Base-by-base conservation (phyloP, 1,140 invertebrate genomes). In the Achatina immaculata region DNA sequence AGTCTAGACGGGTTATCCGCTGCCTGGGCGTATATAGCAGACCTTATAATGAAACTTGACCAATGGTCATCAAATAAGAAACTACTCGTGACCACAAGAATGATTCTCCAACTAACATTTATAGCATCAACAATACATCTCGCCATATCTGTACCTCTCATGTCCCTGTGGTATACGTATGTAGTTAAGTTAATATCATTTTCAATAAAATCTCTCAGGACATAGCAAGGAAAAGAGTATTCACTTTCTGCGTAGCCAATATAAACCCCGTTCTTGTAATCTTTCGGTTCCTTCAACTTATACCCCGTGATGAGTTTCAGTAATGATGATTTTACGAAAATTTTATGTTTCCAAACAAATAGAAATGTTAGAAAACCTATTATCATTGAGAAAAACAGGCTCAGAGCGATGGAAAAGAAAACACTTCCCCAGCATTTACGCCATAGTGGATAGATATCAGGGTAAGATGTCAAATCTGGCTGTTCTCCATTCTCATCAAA, bases 21-120 rank as follows among this genome's bases (percentile, higher is more conserved):
- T 68, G 65, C 36, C n/a, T 68, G 65, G 9, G 65, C 31, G 34
- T 68, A 68, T 14, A 68, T 40, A 14, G 65, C 65, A 68, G 31
- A 68, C n/a, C 28, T 68, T 4, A 16, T 16, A 3, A 21, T 68
- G 24, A 68, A 68, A 16, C 11, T 34, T 3, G 38, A 38, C 65
- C 65, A 68, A 6, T 68, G 7, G 28, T 68, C 9, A 6, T 34
- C 28, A 34, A 38, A 38, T n/a, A 68, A 6, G 38, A 68, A 68
- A 31, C 38, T 68, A 19, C 38, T 40, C 4, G 3, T 68, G 21
- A 68, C 3, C 28, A 68, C 65, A 9, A 68, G 65, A 40, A 68
- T 3, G 31, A 68, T 40, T 40, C 65, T 34, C 65, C 65, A 68
- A 34, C 65, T 68, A 31, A 14, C 6, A 24, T 68, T 68, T 1